Evolutionary conservation across 2,797 vertebrate genomes (phyloP), one percentile per base, ranked within the genome.

Genomic region (Melanogrammus aeglefinus): DNA sequence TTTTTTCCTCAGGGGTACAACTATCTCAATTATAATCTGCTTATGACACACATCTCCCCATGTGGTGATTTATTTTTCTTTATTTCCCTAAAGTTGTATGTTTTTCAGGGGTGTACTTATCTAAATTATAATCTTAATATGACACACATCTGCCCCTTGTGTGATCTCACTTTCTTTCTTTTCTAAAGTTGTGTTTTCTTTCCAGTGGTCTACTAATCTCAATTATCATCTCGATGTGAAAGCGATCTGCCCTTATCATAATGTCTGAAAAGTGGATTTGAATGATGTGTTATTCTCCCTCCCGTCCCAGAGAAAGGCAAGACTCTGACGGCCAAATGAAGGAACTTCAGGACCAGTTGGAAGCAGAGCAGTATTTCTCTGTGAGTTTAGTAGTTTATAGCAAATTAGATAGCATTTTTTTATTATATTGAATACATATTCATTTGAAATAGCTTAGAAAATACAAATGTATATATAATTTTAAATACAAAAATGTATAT

Each of bases 311-410:
- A 91, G 97, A 99, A 85, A 95, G 97, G 31, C 97, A 97, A 73
- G 98, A 99, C 87, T 95, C 97, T 57, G 98, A 99, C 27, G 98
- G 97, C 9, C 97, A 99, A 86, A 98, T 99, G 97, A 99, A 98
- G 91, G 98, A 99, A 83, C 93, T 99, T 66, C 98, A 99, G 87
- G 97, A 99, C 87, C 98, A 99, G 86, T 93, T 99, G 13, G 97
- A 99, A 90, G 97, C 98, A 0, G 97, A 99, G 51, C 98, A 99
- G 79, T 99, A 99, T 94, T 99, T 99, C 90, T 99, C 98, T 1
- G 98, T 99, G 91, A 93, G 94, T 91, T 8, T 79, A 21, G 69
- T 72, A 77, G 70, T 74, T 74, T 47, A 18, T 13, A 29, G 38
- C 12, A 5, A 27, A 41, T 29, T 6, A 47, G 18, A 31, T 16